phyloP scores from a whole-genome alignment of 1,140 invertebrate genomes.

The Caenorhabditis latens region DNA sequence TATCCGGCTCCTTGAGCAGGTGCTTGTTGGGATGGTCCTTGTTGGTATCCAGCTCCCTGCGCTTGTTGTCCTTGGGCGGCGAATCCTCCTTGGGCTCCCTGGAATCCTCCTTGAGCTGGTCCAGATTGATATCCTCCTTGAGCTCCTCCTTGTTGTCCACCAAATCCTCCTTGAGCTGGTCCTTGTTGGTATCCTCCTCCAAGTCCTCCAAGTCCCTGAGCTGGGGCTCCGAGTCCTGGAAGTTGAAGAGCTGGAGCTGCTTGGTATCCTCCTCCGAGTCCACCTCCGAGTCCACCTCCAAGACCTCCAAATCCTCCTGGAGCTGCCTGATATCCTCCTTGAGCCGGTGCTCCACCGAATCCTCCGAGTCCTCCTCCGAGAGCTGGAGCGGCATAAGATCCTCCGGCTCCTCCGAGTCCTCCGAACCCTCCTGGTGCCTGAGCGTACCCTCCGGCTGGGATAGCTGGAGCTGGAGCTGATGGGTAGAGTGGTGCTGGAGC shows the following conservation, averaged over 20 bases:
- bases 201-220: constrained; percentile 12
- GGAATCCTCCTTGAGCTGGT: constrained; percentile 8
- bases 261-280: constrained; percentile 29
- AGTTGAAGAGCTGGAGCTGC: constrained; percentile 49
- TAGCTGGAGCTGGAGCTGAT: constrained; percentile 44
- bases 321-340: not conserved
- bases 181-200: constrained; percentile 22
- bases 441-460: constrained; percentile 31
- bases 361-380: constrained; percentile 30
- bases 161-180: constrained; percentile 8
- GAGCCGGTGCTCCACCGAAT: constrained; percentile 40
- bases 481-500: constrained; percentile 39
- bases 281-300: not conserved
- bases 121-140: constrained; percentile 31
- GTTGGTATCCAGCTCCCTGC: constrained; percentile 8
- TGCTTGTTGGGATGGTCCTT: not conserved
- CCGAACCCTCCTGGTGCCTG: not conserved
- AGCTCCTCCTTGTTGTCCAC: constrained; percentile 2
- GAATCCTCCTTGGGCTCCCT: not conserved
- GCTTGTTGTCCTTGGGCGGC: not conserved
- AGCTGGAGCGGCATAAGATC: constrained; percentile 38
- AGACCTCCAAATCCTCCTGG: not conserved
- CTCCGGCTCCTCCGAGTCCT: constrained; percentile 40
- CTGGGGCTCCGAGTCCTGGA: constrained; percentile 26
- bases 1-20: not conserved